A percentile compares a stretch with the other conserved stretches of the same genome.
Conservation (phyloP, 1,140 invertebrate genomes). For the Apis florea region DNA sequence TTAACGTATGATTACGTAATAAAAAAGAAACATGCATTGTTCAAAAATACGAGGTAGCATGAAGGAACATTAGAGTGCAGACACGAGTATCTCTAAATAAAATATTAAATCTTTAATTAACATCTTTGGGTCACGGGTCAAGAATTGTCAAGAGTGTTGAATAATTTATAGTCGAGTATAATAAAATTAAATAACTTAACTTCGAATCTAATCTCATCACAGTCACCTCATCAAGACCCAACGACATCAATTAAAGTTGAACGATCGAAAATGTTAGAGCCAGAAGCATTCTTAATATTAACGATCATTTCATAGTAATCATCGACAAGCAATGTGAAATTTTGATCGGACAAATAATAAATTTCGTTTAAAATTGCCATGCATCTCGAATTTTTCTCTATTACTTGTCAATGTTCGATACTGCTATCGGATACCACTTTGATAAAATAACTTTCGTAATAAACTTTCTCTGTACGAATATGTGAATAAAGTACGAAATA, state of each 20-base stretch:
- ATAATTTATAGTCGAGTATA: neutral
- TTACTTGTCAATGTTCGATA: conserved; percentile 32
- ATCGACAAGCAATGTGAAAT: conserved; percentile 34
- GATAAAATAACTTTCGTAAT: conserved; percentile 45
- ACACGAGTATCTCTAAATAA: conserved; percentile 4
- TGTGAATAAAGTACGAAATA: neutral
- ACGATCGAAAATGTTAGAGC: conserved; percentile 12
- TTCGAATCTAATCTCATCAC: neutral
- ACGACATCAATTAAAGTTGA: neutral
- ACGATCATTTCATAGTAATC: conserved; percentile 34
- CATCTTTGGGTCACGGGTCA: neutral
- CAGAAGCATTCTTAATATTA: conserved; percentile 44
- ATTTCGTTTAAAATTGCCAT: neutral
- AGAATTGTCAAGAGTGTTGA: neutral
- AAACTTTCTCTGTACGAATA: neutral
- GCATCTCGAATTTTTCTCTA: neutral
- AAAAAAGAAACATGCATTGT: neutral
- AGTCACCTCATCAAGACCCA: neutral
- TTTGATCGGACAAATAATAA: neutral
- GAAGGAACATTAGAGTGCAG: neutral
- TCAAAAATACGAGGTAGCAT: neutral
- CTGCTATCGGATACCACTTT: conserved; percentile 32
- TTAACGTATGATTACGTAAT: neutral
- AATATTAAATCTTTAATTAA: neutral
- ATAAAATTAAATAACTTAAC: neutral